phyloP scores from a whole-genome alignment of 2,113 vertebrate species.

The Hydrolagus affinis region DNA sequence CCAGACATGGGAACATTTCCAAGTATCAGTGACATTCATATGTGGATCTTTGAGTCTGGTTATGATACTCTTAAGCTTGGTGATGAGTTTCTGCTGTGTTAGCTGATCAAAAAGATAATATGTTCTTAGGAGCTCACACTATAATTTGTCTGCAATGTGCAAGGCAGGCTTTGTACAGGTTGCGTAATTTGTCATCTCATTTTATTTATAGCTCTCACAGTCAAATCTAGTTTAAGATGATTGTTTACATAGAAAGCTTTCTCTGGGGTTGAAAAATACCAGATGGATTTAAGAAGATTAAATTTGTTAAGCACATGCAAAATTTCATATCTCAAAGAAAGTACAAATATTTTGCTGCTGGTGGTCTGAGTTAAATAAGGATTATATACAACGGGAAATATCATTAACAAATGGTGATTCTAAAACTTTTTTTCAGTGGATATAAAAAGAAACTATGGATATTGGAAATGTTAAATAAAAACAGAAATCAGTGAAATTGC shows the following conservation, averaged over 20 bases:
- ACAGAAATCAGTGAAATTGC: no score
- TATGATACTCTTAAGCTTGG: no score
- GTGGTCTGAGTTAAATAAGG: background rate
- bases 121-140: background rate
- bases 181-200: background rate
- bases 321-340: background rate
- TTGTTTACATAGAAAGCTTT: background rate
- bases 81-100: no score
- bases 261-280: background rate
- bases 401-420: no score
- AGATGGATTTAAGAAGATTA: background rate
- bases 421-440: no score
- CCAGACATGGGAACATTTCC: no score
- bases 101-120: background rate
- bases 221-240: background rate
- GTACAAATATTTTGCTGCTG: background rate
- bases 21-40: no score
- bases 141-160: background rate
- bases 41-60: no score
- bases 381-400: background rate
- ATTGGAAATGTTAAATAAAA: no score
- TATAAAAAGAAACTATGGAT: no score
- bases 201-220: background rate
- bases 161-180: background rate
- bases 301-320: background rate